Evolutionary conservation across 2,888 invertebrate genomes (phyloP).

Genomic region (Eupelmus urozonus): DNA sequence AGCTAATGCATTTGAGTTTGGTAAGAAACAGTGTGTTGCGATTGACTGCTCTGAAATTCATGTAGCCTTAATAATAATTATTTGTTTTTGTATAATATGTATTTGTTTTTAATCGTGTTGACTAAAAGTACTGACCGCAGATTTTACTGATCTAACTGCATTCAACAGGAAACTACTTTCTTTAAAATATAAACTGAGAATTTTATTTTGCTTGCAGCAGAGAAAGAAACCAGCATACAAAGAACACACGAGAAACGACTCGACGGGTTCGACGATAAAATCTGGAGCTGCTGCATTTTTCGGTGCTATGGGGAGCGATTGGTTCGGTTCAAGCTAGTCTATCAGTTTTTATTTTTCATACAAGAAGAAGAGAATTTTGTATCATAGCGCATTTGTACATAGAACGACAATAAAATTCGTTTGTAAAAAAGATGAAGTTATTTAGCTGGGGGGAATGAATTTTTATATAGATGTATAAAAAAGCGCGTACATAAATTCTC

Average conservation of each 20-base stretch:
- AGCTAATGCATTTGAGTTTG: slow-evolving; percentile 26
- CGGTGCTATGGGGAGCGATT: slow-evolving; percentile 89
- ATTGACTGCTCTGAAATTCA: slow-evolving; percentile 25
- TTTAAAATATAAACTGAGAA: neutral
- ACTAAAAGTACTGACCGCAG: neutral
- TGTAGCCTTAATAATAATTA: slow-evolving; percentile 7
- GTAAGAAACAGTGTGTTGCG: slow-evolving; percentile 54
- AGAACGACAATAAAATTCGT: slow-evolving; percentile 55
- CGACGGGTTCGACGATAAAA: slow-evolving; percentile 80
- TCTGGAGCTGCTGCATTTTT: slow-evolving; percentile 90
- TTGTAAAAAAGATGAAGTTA: slow-evolving; percentile 25
- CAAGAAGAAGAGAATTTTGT: slow-evolving; percentile 37
- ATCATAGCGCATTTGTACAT: slow-evolving; percentile 54
- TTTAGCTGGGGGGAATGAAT: neutral
- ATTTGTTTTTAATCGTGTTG: neutral
- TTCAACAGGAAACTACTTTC: neutral
- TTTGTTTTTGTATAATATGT: neutral
- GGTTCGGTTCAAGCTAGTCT: slow-evolving; percentile 82
- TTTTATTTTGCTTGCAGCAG: slow-evolving; percentile 69
- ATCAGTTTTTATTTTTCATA: slow-evolving; percentile 51
- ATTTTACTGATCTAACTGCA: slow-evolving; percentile 1
- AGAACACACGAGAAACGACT: slow-evolving; percentile 75
- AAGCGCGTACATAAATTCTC: too few relatives aligned
- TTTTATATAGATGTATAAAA: neutral
- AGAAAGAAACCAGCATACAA: slow-evolving; percentile 78